A percentile compares a stretch with the other conserved stretches of the same genome.
phyloP scores from a whole-genome alignment of 23 tunicate species.

The Trididemnum nubilum region DNA sequence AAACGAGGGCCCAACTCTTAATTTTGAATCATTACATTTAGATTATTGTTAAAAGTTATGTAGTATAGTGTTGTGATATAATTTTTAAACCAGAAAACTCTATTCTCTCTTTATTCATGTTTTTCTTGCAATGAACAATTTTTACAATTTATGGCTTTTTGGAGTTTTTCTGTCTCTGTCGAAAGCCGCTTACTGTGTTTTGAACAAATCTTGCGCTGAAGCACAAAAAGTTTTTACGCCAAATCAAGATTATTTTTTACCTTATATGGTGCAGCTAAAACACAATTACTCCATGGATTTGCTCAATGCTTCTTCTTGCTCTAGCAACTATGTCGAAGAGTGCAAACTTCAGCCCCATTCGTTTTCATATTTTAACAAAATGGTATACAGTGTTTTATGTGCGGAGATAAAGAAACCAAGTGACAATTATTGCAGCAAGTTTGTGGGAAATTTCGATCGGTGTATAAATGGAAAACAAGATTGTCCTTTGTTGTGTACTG shows the following conservation, averaged over 20 bases:
- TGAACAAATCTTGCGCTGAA: neutral
- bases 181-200: neutral
- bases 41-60: no score
- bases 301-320: neutral
- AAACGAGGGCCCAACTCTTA: no score
- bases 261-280: neutral
- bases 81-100: no score
- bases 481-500: neutral
- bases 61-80: no score
- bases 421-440: neutral
- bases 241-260: neutral
- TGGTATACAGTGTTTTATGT: constrained; percentile 5
- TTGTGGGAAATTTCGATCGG: neutral
- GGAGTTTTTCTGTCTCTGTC: neutral
- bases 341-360: neutral
- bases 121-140: no score
- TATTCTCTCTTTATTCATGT: no score
- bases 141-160: no score
- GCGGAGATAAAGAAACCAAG: neutral
- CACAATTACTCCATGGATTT: neutral
- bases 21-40: no score
- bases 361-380: neutral
- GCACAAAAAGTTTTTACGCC: neutral
- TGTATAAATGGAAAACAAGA: neutral
- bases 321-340: neutral